A percentile compares a stretch with the other conserved stretches of the same genome.
phyloP scores from a whole-genome alignment of 1,140 invertebrate genomes.

The Magallana angulata region DNA sequence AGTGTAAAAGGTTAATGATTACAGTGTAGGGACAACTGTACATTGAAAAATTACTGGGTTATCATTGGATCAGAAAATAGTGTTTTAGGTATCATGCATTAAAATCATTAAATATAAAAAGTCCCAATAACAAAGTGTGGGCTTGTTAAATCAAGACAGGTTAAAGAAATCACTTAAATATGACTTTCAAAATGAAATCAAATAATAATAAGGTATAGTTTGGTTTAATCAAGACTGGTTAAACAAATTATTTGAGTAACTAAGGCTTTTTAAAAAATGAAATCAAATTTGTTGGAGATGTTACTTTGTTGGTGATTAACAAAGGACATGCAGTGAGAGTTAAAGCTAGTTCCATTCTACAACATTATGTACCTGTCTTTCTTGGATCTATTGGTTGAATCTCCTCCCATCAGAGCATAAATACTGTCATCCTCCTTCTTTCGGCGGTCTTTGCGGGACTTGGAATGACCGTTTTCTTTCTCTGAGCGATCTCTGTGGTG shows the following conservation, averaged over 20 bases:
- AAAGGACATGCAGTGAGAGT: not conserved
- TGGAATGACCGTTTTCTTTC: conserved; percentile 18
- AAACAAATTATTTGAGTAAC: too few species aligned
- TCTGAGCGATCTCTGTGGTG: conserved; percentile 38
- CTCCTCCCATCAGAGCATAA: conserved; percentile 5
- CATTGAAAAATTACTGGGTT: too few species aligned
- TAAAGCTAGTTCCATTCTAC: not conserved
- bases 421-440: conserved; percentile 33
- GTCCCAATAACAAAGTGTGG: too few species aligned
- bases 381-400: not conserved
- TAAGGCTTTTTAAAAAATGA: too few species aligned
- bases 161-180: too few species aligned
- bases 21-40: not conserved
- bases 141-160: too few species aligned
- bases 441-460: conserved; percentile 1
- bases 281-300: too few species aligned
- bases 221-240: too few species aligned
- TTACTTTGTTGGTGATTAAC: too few species aligned
- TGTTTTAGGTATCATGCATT: not conserved
- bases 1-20: not conserved
- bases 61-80: not conserved
- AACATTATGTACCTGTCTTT: not conserved
- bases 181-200: too few species aligned
- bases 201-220: too few species aligned
- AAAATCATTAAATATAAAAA: not conserved